Conservation (phyloP, 2,113 vertebrate genomes). For the Prochilodus magdalenae region DNA sequence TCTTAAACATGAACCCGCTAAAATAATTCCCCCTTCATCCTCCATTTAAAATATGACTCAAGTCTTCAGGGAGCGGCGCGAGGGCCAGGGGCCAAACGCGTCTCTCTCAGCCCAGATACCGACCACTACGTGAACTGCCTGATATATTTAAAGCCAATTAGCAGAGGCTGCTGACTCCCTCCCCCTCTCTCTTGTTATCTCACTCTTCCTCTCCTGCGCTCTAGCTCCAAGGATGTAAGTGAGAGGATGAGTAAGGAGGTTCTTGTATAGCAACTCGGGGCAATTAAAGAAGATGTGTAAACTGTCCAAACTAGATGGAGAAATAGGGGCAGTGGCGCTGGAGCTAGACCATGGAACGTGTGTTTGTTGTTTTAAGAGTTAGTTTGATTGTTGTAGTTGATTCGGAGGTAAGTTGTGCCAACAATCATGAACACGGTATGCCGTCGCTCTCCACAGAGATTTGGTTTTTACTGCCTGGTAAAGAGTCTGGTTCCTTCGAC, state of each 20-base stretch:
- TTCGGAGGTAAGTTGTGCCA: too few species aligned
- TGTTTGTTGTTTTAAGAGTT: too few species aligned
- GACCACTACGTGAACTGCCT: slow-evolving; percentile 71
- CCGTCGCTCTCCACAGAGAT: too few species aligned
- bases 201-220: slow-evolving; percentile 22
- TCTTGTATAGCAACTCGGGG: slow-evolving; percentile 25
- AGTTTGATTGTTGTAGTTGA: too few species aligned
- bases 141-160: slow-evolving; percentile 79
- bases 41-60: slow-evolving; percentile 74
- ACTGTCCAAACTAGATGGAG: too few species aligned
- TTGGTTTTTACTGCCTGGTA: too few species aligned
- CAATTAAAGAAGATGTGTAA: background rate
- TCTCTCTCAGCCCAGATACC: slow-evolving; percentile 72
- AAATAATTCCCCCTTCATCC: slow-evolving; percentile 63
- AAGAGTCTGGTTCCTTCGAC: too few species aligned
- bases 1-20: slow-evolving; percentile 66
- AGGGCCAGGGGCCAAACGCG: slow-evolving; percentile 69
- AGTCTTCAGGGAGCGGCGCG: slow-evolving; percentile 68
- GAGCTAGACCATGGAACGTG: too few species aligned
- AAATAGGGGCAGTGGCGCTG: too few species aligned
- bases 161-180: slow-evolving; percentile 46
- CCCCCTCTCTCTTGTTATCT: slow-evolving; percentile 3
- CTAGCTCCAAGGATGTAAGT: background rate
- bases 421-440: too few species aligned
- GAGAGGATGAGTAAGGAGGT: slow-evolving; percentile 39